Evolutionary conservation across 2,888 invertebrate species (phyloP).

Genomic region (Phortica okadai): DNA sequence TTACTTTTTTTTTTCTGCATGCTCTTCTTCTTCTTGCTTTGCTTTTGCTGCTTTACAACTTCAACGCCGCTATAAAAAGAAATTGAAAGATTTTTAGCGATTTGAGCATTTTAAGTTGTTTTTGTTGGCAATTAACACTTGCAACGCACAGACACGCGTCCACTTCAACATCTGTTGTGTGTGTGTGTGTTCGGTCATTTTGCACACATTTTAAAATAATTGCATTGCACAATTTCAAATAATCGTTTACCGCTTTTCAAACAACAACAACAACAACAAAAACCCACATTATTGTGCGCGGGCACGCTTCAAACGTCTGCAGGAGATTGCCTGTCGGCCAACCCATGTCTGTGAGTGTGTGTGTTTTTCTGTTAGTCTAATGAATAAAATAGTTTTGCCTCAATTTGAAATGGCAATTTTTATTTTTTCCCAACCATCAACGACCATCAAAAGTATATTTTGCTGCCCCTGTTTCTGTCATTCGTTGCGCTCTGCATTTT

Average conservation of each 20-base stretch:
- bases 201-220: conserved; percentile 9
- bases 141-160: neutral
- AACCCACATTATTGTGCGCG: conserved; percentile 19
- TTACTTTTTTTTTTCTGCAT: too few species aligned
- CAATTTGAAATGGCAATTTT: neutral
- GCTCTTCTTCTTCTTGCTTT: neutral
- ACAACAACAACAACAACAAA: neutral
- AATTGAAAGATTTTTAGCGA: neutral
- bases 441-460: neutral
- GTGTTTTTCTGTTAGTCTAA: neutral
- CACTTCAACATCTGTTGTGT: neutral
- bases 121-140: conserved; percentile 19
- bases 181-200: conserved; percentile 15
- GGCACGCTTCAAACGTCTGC: conserved; percentile 18
- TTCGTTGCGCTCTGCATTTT: conserved; percentile 24
- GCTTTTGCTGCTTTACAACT: neutral
- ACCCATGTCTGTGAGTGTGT: too few species aligned
- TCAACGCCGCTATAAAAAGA: neutral
- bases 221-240: conserved; percentile 13
- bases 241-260: conserved; percentile 11
- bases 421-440: neutral
- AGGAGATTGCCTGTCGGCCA: neutral
- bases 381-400: conserved; percentile 19
- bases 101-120: neutral
- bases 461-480: neutral